phyloP scores from a whole-genome alignment of 1,140 invertebrate genomes.

The Dufourea novaeangliae region DNA sequence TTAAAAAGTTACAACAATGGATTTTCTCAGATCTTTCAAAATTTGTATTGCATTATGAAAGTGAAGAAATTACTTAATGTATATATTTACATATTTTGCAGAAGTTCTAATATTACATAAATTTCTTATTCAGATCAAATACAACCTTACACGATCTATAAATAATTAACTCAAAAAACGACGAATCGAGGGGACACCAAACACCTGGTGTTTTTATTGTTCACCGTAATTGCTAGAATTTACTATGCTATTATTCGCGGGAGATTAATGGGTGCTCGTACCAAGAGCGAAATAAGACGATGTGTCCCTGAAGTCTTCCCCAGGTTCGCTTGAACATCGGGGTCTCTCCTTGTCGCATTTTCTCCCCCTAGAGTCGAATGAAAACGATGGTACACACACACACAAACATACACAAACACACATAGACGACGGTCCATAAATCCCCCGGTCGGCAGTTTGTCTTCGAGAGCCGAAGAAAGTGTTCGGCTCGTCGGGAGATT shows the following conservation, averaged over 20 bases:
- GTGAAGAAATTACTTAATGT: no score
- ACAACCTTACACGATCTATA: background rate
- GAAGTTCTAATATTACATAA: no score
- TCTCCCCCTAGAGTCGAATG: background rate
- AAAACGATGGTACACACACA: slow-evolving; percentile 7
- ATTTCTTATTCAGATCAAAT: no score
- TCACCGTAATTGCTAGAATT: slow-evolving; percentile 7
- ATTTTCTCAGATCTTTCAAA: no score
- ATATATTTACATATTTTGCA: no score
- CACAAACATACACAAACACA: no score
- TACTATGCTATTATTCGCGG: background rate
- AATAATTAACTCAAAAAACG: background rate
- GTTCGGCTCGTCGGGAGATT: slow-evolving; percentile 30
- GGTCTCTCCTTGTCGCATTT: background rate
- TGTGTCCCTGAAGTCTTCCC: background rate
- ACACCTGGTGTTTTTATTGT: background rate
- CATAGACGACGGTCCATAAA: background rate
- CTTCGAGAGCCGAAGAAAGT: slow-evolving; percentile 8
- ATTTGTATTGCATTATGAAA: no score
- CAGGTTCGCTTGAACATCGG: background rate
- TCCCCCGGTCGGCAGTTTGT: slow-evolving; percentile 30
- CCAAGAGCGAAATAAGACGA: background rate
- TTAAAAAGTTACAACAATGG: no score
- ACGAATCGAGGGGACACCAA: background rate
- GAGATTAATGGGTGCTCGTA: slow-evolving; percentile 1